Evolutionary conservation across 2,888 invertebrate genomes (phyloP).

Genomic region (Melanargia galathea): DNA sequence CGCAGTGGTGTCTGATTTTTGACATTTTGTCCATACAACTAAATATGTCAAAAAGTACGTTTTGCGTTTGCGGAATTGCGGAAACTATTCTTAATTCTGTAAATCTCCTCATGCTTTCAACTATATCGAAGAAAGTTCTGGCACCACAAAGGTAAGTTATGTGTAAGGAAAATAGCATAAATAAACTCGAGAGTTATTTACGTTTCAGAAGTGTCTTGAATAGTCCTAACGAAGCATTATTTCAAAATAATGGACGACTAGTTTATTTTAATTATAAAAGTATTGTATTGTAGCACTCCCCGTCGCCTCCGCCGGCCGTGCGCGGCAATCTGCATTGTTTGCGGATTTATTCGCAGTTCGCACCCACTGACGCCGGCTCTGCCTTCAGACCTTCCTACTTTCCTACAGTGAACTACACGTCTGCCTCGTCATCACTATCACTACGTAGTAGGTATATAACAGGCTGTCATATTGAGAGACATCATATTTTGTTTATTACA

Average conservation of each 20-base stretch:
- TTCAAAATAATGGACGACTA: conserved; percentile 16
- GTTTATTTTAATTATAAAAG: conserved; percentile 24
- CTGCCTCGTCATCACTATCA: not conserved
- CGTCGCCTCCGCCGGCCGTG: not conserved
- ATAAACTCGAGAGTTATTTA: not conserved
- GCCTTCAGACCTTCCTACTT: not conserved
- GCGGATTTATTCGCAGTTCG: conserved; percentile 4
- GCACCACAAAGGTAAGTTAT: not conserved
- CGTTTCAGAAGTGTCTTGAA: conserved; percentile 2
- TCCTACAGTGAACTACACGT: not conserved
- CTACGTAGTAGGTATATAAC: not conserved
- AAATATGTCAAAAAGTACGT: too few relatives aligned
- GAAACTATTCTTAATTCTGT: too few relatives aligned
- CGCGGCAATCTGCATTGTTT: conserved; percentile 29
- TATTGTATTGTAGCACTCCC: conserved; percentile 3
- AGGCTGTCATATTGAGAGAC: too few relatives aligned
- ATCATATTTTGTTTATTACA: too few relatives aligned
- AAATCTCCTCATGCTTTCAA: too few relatives aligned
- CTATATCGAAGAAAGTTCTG: too few relatives aligned
- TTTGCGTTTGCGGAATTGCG: too few relatives aligned
- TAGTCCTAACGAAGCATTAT: conserved; percentile 18
- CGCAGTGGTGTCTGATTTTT: too few relatives aligned
- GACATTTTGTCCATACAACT: too few relatives aligned
- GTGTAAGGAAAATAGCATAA: not conserved
- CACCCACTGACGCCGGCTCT: not conserved